Evolutionary conservation across 2,888 invertebrate species (phyloP), one percentile per base, ranked within the genome.

Genomic region (Lordiphosa andalusiaca): DNA sequence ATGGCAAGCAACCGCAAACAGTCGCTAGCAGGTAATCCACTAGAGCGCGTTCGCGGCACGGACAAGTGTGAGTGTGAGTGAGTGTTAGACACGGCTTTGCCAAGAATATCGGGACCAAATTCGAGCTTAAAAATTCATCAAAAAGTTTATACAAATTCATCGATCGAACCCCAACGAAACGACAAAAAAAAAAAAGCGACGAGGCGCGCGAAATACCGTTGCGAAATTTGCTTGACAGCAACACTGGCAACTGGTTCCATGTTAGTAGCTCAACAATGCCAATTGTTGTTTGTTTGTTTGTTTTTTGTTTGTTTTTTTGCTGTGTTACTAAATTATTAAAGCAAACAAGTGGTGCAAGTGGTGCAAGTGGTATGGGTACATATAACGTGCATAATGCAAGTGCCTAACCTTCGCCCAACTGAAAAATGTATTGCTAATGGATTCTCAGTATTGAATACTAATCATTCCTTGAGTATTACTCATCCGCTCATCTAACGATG

Each of bases 1-100:
- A 67, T 69, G 55, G 65, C 67, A 21, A 41, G 66, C 60, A 53
- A 57, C 67, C 52, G 55, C 55, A 66, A 70, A 67, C 83, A 87
- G 87, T 87, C 84, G 84, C 76, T 71, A 86, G 77, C 83, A 73
- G 84, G 81, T 77, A 83, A 80, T 74, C 83, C 72, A 86, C 72
- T 71, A 69, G 83, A 73, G 71, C 85, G 86, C 85, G 83, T 75
- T 72, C 73, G 72, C 57, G 80, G 69, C 65, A 71, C 86, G 84
- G 86, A 85, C 69, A 70, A 73, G 66, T 68, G 67, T 68, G 67
- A 59, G 64, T 69, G 66, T 52, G 60, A 23, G 50, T 13, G 39
- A 42, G 23, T 42, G 23, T 35, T 21, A 33, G 36, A 19, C 47
- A 19, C 47, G 48, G 48, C 53, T 65, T 69, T 50, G 63, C 62